Base-by-base conservation (phyloP, 2,888 invertebrate genomes). In the Petrophora chlorosata region DNA sequence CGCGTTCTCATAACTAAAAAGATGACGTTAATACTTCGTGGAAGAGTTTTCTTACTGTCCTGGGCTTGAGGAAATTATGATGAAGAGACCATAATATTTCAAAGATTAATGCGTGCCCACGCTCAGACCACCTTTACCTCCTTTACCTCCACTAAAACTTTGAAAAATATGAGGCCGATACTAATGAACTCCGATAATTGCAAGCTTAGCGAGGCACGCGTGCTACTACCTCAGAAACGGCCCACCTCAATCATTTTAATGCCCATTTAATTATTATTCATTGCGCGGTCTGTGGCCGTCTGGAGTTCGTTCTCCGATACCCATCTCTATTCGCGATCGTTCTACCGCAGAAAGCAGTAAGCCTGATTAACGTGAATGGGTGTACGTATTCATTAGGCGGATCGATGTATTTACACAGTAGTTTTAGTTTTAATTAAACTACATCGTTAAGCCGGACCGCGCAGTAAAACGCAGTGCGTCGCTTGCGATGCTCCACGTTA, bases 401-500 rank as follows among this genome's bases (percentile, higher is more conserved):
- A 80, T 79, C 75, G 75, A 80, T 77, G 73, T 79, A 79, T 82
- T 80, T 79, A 76, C 74, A 67, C 66, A 76, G 76, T 76, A 77
- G 77, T 85, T 86, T 84, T 84, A 85, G 83, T 83, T 88, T 86
- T 86, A 85, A 88, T 88, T 82, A 86, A 84, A 79, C 79, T 73
- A 71, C 79, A 76, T 73, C 72, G 77, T 84, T 82, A 84, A 79
- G 74, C 76, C 53, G 75, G 69, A 73, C 76, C 73, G 64, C 71
- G 79, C 75, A 77, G 81, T 83, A 82, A 85, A 86, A 80, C 72
- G 63, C 73, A 75, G 63, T 72, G 71, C 70, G 63, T 65, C 67
- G 72, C 75, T 71, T 74, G 71, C 73, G 74, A 67, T 70, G 15
- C 32, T 12, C 41, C 14, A 69, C 74, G 79, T 74, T 84, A 81